Percentiles rank a stretch among this genome's conserved stretches.
Conservation (phyloP, 1,140 invertebrate species). For the Trichomalopsis sarcophagae region DNA sequence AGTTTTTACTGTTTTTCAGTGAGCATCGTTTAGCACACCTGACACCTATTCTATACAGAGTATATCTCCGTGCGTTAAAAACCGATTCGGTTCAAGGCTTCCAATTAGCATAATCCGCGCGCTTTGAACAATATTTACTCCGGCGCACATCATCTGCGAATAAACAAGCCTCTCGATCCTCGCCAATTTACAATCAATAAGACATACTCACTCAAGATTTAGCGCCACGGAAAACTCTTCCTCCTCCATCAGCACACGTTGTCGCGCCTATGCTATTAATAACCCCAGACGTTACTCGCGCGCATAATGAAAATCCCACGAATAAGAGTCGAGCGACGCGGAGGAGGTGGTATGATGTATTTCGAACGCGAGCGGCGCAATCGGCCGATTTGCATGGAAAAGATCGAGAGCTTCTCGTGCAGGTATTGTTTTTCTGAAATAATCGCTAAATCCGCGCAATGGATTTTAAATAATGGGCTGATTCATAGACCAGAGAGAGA, state of each 20-base stretch:
- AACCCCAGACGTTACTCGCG: not conserved
- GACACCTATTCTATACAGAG: not conserved
- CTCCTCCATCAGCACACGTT: not conserved
- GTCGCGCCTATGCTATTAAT: not conserved
- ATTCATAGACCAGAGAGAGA: not conserved
- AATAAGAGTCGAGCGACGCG: not conserved
- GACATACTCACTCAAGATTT: not conserved
- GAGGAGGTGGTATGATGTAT: not conserved
- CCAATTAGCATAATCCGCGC: not conserved
- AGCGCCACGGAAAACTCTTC: not conserved
- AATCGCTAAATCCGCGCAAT: not conserved
- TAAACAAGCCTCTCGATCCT: not conserved
- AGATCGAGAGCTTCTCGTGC: not conserved
- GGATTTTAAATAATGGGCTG: constrained; percentile 10
- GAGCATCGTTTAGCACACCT: not conserved
- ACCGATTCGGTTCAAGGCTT: not conserved
- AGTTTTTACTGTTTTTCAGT: not conserved
- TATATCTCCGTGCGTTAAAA: not conserved
- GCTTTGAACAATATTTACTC: not conserved
- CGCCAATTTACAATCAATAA: not conserved
- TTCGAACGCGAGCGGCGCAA: not conserved
- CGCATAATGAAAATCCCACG: constrained; percentile 1
- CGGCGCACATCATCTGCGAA: not conserved
- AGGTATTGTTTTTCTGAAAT: not conserved
- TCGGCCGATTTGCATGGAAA: constrained; percentile 13